Evolutionary conservation across 2,797 vertebrate genomes (phyloP).

Genomic region (Danio aesculapii): DNA sequence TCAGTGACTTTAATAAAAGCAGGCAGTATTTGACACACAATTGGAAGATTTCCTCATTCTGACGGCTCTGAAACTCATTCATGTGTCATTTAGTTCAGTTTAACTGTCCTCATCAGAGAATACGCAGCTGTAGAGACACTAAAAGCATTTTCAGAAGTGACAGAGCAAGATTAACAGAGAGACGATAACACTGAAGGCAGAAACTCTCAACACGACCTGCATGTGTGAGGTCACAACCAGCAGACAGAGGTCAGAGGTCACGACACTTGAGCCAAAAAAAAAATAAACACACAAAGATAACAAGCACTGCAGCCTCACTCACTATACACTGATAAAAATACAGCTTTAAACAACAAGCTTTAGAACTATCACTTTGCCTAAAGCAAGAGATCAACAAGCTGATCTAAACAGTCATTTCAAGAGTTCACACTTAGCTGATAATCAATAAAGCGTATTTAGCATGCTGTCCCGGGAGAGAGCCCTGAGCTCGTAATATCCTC

Average conservation of each 20-base stretch:
- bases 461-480: too few species aligned
- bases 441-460: too few species aligned
- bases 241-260: conserved; percentile 13
- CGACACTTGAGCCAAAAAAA: neutral
- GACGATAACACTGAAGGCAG: neutral
- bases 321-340: neutral
- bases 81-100: neutral
- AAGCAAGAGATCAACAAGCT: neutral
- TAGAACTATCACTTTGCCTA: too few species aligned
- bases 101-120: neutral
- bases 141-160: neutral
- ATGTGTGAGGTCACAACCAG: neutral
- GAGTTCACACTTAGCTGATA: too few species aligned
- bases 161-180: neutral
- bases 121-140: neutral
- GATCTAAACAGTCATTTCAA: neutral
- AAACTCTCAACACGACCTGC: neutral
- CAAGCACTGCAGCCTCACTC: neutral
- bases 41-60: neutral
- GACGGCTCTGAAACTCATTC: neutral
- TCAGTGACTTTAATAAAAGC: neutral
- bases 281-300: neutral
- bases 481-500: too few species aligned
- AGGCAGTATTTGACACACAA: neutral
- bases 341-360: neutral